These are phyloP conservation scores for Neoarius graeffei DNA, from an alignment of 2,113 vertebrate species.

Conservation along the genomic window DNA sequence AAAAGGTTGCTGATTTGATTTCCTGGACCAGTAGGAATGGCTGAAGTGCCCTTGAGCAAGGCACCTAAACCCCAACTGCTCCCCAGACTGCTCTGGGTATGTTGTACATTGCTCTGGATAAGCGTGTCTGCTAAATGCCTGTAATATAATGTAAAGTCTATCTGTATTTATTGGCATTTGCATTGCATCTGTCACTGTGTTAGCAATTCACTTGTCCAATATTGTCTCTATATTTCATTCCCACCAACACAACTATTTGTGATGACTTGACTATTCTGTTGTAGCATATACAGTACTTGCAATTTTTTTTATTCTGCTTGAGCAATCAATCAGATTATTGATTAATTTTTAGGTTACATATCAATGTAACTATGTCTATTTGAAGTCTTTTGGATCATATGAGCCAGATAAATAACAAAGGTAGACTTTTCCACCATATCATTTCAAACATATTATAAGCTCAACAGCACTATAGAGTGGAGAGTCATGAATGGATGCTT, in stretches of 20 bases:
- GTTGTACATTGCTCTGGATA: too few species aligned
- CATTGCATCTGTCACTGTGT: not conserved
- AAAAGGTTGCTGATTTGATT: not conserved
- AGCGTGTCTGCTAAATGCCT: too few species aligned
- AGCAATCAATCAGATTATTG: not conserved
- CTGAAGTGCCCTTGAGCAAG: too few species aligned
- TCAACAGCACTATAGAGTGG: not conserved
- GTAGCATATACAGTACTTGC: not conserved
- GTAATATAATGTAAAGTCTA: not conserved
- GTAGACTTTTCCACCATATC: not conserved
- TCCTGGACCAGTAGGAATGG: too few species aligned
- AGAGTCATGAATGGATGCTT: not conserved
- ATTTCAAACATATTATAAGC: not conserved
- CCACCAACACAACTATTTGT: not conserved
- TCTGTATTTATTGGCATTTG: not conserved
- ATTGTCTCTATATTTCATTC: not conserved
- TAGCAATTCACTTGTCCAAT: not conserved
- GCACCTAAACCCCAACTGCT: too few species aligned
- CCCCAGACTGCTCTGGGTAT: too few species aligned
- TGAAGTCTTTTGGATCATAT: not conserved
- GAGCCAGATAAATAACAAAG: not conserved
- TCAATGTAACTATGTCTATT: not conserved
- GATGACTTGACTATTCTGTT: not conserved
- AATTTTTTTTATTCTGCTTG: not conserved
- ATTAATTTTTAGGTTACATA: not conserved